These are phyloP conservation scores for Notechis scutatus DNA, from an alignment of 2,113 vertebrate species.

Conservation along the genomic window DNA sequence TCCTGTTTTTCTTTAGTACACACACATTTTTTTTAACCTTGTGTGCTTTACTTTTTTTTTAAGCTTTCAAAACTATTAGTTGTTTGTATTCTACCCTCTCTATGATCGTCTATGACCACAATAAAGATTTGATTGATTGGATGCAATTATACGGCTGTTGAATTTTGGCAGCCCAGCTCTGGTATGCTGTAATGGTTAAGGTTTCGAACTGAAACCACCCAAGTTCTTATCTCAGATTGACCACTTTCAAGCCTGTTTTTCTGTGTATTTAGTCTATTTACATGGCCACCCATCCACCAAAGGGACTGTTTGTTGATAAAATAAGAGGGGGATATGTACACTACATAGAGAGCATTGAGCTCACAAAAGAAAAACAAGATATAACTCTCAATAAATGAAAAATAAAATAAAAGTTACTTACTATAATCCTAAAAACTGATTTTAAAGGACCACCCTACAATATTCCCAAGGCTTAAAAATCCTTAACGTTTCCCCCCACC, in stretches of 20 bases:
- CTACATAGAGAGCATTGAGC: not conserved
- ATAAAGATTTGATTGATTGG: not conserved
- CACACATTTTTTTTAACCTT: not conserved
- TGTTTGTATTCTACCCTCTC: not conserved
- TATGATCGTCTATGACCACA: not conserved
- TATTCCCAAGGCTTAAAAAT: not conserved
- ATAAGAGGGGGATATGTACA: not conserved
- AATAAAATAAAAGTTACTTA: not conserved
- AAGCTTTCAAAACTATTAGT: not conserved
- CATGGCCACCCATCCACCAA: not conserved
- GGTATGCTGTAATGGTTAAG: not conserved
- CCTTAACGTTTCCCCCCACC: not conserved
- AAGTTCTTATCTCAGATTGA: not conserved
- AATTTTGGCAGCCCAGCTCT: not conserved
- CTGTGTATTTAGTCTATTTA: not conserved
- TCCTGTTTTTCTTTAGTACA: not conserved
- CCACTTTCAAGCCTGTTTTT: not conserved
- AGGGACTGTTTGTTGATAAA: not conserved
- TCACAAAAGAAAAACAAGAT: not conserved
- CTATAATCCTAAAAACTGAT: not conserved
- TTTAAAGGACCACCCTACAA: not conserved
- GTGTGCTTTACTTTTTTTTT: not conserved
- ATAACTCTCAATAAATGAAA: not conserved
- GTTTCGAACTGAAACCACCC: not conserved
- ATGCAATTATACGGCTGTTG: not conserved